These are phyloP conservation scores for Hylyphantes graminicola DNA, from an alignment of 1,140 invertebrate genomes.

Conservation along the genomic window DNA sequence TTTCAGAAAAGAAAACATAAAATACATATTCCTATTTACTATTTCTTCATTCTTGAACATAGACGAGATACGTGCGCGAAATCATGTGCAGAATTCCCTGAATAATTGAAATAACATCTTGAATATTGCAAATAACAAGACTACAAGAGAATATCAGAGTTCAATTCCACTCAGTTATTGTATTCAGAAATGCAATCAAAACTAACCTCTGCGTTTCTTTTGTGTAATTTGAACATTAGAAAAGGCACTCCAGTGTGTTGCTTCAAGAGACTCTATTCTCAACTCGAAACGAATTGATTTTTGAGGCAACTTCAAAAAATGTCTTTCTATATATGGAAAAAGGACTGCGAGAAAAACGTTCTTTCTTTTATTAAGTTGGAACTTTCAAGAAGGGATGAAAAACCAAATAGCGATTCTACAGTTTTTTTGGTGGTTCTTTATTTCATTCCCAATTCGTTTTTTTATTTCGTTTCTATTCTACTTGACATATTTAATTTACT, in stretches of 20 bases:
- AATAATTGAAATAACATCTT: too few relatives aligned
- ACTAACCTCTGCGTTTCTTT: slow-evolving; percentile 32
- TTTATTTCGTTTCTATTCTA: too few relatives aligned
- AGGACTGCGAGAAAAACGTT: slow-evolving; percentile 3
- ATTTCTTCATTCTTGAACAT: too few relatives aligned
- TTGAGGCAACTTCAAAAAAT: slow-evolving; percentile 20
- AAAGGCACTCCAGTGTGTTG: slow-evolving; percentile 46
- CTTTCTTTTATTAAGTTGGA: slow-evolving; percentile 18
- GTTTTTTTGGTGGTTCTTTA: too few relatives aligned
- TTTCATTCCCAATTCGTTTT: too few relatives aligned
- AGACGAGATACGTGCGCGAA: too few relatives aligned
- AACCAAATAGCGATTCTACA: neutral
- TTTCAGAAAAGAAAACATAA: too few relatives aligned
- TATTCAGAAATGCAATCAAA: slow-evolving; percentile 37
- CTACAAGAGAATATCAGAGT: neutral
- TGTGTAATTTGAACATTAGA: slow-evolving; percentile 43
- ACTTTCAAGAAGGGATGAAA: slow-evolving; percentile 10
- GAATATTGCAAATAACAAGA: too few relatives aligned
- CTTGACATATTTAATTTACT: too few relatives aligned
- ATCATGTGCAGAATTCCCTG: too few relatives aligned
- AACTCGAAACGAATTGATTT: slow-evolving; percentile 53
- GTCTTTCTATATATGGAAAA: slow-evolving; percentile 40
- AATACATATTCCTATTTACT: too few relatives aligned
- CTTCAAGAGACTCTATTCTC: slow-evolving; percentile 35
- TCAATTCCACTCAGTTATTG: neutral